phyloP scores from a whole-genome alignment of 2,797 vertebrate genomes.

The Phylloscopus collybita region DNA sequence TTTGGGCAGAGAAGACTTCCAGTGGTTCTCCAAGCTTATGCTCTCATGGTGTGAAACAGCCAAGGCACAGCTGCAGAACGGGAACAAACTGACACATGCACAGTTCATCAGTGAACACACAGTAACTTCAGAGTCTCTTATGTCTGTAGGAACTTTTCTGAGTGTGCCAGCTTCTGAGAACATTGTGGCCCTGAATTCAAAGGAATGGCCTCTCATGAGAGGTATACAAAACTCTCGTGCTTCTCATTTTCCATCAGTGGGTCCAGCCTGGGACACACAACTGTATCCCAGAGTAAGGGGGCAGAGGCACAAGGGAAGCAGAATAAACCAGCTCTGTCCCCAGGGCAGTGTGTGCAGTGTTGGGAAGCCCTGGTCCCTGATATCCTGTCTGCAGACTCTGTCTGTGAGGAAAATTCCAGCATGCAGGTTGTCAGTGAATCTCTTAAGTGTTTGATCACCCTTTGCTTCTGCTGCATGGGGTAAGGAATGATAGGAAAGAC shows the following conservation, averaged over 20 bases:
- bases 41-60: not conserved
- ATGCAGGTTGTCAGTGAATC: not conserved
- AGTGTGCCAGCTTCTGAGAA: not conserved
- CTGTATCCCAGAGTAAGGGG: not conserved
- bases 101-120: accelerated
- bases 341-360: not conserved
- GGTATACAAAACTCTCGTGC: not conserved
- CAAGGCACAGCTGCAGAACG: not conserved
- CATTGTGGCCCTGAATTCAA: not conserved
- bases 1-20: not conserved
- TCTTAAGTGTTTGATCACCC: not conserved
- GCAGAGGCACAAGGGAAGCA: not conserved
- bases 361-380: not conserved
- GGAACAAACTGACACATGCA: not conserved
- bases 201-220: not conserved
- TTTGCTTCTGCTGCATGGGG: not conserved
- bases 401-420: not conserved
- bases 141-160: not conserved
- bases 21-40: not conserved
- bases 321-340: not conserved
- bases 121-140: not conserved
- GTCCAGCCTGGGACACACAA: not conserved
- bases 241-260: not conserved
- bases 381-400: not conserved
- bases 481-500: not conserved